These are phyloP conservation scores for Diabrotica undecimpunctata DNA, from an alignment of 1,140 invertebrate genomes.

Conservation along the genomic window DNA sequence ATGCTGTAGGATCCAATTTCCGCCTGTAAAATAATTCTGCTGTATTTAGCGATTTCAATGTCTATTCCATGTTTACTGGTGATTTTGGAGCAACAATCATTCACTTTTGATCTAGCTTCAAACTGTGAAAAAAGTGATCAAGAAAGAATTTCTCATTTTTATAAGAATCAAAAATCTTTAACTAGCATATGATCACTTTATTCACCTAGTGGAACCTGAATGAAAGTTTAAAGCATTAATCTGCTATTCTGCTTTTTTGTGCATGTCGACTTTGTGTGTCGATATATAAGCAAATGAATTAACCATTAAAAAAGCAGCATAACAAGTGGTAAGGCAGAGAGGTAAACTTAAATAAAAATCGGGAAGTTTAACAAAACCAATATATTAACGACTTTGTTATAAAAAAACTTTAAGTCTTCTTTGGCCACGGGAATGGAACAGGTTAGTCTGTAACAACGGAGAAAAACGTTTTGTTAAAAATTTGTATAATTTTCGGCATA, in stretches of 20 bases:
- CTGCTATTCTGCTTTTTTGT: too few species aligned
- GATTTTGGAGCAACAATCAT: slow-evolving; percentile 22
- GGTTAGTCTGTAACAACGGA: slow-evolving; percentile 20
- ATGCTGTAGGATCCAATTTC: slow-evolving; percentile 38
- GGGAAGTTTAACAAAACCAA: background rate
- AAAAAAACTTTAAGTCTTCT: slow-evolving; percentile 12
- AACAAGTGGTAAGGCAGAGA: background rate
- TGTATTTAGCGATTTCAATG: slow-evolving; percentile 38
- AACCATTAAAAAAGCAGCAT: too few species aligned
- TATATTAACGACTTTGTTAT: slow-evolving; percentile 5
- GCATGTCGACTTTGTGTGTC: too few species aligned
- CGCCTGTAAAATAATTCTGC: slow-evolving; percentile 45
- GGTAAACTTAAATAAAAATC: slow-evolving; percentile 5
- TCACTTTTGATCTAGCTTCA: slow-evolving; percentile 3
- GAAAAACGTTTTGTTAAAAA: background rate
- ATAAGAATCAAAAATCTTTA: too few species aligned
- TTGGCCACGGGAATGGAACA: slow-evolving; percentile 12
- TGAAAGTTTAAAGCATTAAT: too few species aligned
- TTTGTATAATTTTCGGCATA: too few species aligned
- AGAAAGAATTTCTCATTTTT: background rate
- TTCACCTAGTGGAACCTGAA: too few species aligned
- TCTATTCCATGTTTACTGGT: slow-evolving; percentile 23
- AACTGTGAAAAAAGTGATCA: background rate
- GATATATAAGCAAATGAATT: too few species aligned
- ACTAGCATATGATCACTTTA: too few species aligned